phyloP scores from a whole-genome alignment of 2,797 vertebrate genomes.

The Sebastolobus altivelis region DNA sequence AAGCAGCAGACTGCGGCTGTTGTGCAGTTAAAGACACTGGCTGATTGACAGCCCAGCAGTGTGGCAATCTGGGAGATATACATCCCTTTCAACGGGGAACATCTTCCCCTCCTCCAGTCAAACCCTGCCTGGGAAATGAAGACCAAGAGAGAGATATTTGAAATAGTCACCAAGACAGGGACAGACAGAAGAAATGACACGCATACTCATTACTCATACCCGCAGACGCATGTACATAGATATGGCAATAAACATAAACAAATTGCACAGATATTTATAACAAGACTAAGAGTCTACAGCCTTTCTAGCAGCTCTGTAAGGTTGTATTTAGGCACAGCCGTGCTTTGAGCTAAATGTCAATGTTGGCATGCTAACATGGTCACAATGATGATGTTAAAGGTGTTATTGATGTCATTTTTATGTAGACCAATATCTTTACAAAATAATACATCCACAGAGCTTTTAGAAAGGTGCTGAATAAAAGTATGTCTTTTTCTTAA shows the following conservation, averaged over 20 bases:
- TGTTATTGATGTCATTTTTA: no score
- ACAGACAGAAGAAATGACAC: not conserved
- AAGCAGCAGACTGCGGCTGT: constrained; percentile 19
- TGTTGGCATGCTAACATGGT: not conserved
- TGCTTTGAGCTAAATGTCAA: not conserved
- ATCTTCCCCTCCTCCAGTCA: constrained; percentile 10
- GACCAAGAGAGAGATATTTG: constrained; percentile 1
- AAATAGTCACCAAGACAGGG: constrained; percentile 1
- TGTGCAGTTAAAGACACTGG: constrained; percentile 30
- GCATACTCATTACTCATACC: not conserved
- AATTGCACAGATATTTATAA: not conserved
- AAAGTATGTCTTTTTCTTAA: not conserved
- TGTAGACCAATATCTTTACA: no score
- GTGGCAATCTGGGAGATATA: constrained; percentile 60
- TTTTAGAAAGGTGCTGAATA: no score
- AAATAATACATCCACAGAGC: no score
- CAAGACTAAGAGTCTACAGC: not conserved
- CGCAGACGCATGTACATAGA: not conserved
- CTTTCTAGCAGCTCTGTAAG: not conserved
- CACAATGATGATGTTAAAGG: no score
- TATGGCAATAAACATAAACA: not conserved
- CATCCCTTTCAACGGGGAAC: constrained; percentile 30
- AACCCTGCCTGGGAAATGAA: constrained; percentile 21
- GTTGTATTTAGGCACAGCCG: not conserved
- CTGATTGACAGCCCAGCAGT: constrained; percentile 68